Percentiles rank a stretch among this genome's conserved stretches.
phyloP scores from a whole-genome alignment of 2,888 invertebrate species.

The Protodeltote pygarga region DNA sequence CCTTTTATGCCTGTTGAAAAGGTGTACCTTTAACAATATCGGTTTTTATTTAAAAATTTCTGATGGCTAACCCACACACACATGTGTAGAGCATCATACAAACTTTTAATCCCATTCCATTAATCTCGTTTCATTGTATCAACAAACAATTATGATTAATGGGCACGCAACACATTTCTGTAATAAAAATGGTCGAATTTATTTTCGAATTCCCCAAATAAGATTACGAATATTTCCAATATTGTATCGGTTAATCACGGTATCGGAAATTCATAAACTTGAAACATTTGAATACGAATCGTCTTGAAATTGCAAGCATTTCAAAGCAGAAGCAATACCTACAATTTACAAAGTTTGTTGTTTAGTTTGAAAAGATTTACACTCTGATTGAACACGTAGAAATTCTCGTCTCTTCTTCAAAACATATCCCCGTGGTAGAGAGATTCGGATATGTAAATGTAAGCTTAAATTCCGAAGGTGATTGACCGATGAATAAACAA shows the following conservation, averaged over 20 bases:
- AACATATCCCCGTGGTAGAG: too few relatives aligned
- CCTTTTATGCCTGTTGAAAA: too few relatives aligned
- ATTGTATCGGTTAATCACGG: neutral
- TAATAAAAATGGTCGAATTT: conserved; percentile 10
- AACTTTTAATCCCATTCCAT: conserved; percentile 33
- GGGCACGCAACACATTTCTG: conserved; percentile 15
- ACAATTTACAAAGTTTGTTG: too few relatives aligned
- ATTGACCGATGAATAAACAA: too few relatives aligned
- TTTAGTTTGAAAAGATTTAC: neutral
- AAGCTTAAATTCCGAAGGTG: too few relatives aligned
- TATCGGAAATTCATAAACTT: conserved; percentile 4
- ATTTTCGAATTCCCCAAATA: too few relatives aligned
- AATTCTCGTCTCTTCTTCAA: too few relatives aligned
- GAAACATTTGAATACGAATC: conserved; percentile 8
- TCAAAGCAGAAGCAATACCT: neutral
- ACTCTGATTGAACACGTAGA: too few relatives aligned
- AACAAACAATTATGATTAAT: conserved; percentile 35
- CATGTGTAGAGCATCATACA: conserved; percentile 9
- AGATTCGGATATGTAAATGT: too few relatives aligned
- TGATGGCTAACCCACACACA: neutral
- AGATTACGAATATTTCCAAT: conserved; percentile 3
- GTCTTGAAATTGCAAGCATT: neutral
- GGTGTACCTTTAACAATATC: neutral
- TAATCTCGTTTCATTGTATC: conserved; percentile 31
- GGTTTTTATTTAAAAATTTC: conserved; percentile 6